Evolutionary conservation across 2,797 vertebrate genomes (phyloP), one percentile per base, ranked within the genome.

Genomic region (Lutjanus campechanus): DNA sequence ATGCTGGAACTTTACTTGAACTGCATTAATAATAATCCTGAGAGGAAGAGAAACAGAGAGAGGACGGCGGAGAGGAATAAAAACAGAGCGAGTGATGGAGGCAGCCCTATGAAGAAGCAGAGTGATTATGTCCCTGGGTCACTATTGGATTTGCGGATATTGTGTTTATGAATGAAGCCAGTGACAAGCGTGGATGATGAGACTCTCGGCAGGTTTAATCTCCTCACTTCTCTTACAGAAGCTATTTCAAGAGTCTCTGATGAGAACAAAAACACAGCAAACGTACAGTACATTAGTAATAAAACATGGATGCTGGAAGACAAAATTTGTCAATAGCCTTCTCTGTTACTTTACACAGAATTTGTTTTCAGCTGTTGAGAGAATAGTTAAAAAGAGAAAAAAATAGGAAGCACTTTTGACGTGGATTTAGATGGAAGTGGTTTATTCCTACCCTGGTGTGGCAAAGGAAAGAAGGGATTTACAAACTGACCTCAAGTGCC

Each of bases 151-250:
- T 93, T 91, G 64, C 41, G 55, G 81, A 88, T 90, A 83, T 90
- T 90, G 79, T 89, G 73, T 89, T 91, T 83, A 87, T 89, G 87
- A 93, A 93, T 91, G 88, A 85, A 88, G 76, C 77, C 55, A 1
- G 77, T 83, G 88, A 90, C 84, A 82, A 62, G 73, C 43, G 44
- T 81, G 76, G 74, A 90, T 82, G 81, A 91, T 81, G 81, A 88
- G 81, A 82, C 79, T 74, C 70, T 46, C 12, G 8, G 83, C 84
- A 67, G 44, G 50, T 82, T 89, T 92, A 88, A 90, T 92, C 88
- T 84, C 83, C 59, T 79, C 70, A 20, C 78, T 85, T 80, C 79
- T 84, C 60, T 63, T 56, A 50, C 68, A 69, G 61, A 69, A 85
- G 69, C 86, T 78, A 83, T 91, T 91, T 86, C 62, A 62, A 84